Base-by-base conservation (phyloP, 2,888 invertebrate genomes). In the Syrista parreyssii region DNA sequence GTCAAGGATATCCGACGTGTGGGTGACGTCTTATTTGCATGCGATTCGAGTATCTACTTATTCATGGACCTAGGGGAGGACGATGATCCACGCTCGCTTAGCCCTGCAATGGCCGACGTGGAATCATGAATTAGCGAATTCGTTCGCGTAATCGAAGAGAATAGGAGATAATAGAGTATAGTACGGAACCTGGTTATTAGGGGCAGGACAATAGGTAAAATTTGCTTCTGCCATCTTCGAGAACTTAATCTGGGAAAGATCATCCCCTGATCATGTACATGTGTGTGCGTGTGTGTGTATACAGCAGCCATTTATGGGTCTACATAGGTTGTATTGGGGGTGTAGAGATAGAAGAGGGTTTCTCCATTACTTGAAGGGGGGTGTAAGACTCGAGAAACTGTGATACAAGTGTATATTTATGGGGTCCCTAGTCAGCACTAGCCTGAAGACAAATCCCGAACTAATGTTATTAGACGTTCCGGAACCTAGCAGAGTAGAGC, bases 331-430 rank as follows among this genome's bases (percentile, higher is more conserved):
- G 55, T 23, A 55, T 55, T 55, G 55, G 55, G 23, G 23, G 6
- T 55, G 9, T 1, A 23, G 23, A 55, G 55, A 9, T 55, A 6
- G 55, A 55, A 23, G 55, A 55, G 55, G 55, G 55, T 55, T 15
- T 55, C 55, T 23, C 55, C 9, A 23, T 55, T 55, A 55, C 23
- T 55, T 23, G 55, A 23, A 2, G 23, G 55, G 23, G 23, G 9
- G 55, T 23, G 55, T 9, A 23, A 71, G 31, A 31, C 71, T 31
- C 12, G 71, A 31, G 82, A 81, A 82, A 83, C 80, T 81, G 81
- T 80, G 84, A 86, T 86, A 84, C 85, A 78, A 78, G 75, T 80
- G 80, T 78, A 86, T 86, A 86, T 87, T 86, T 86, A 87, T 85
- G 84, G 85, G 80, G 76, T 76, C 78, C 74, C 76, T 75, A 35